phyloP scores from a whole-genome alignment of 2,113 vertebrate genomes.

The Pardalotus punctatus region DNA sequence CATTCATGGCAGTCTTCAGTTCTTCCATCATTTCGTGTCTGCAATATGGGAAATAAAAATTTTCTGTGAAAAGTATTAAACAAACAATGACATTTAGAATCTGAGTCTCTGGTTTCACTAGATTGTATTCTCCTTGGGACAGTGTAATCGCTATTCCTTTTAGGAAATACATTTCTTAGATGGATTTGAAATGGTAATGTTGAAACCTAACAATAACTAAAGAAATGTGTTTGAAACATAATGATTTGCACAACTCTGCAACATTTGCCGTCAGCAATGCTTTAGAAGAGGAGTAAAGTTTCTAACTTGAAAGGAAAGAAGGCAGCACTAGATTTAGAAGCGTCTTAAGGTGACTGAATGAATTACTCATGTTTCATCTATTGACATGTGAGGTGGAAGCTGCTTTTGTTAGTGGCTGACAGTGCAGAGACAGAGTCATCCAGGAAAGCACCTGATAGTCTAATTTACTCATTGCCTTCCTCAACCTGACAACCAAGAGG shows the following conservation, averaged over 20 bases:
- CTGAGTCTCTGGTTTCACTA: not conserved
- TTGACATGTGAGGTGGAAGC: not conserved
- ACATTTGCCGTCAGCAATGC: not conserved
- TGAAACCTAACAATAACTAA: not conserved
- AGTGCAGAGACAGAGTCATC: constrained; percentile 1
- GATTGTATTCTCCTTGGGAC: not conserved
- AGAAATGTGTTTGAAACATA: not conserved
- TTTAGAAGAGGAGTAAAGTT: constrained; percentile 16
- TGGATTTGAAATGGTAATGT: not conserved
- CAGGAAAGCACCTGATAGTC: constrained; percentile 19
- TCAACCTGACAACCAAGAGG: not conserved
- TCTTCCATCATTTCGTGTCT: not conserved
- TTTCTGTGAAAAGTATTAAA: not conserved
- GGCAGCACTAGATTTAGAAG: not conserved
- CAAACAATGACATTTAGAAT: not conserved
- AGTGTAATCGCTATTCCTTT: not conserved
- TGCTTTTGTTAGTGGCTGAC: constrained; percentile 46
- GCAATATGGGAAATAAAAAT: not conserved
- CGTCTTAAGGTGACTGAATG: not conserved
- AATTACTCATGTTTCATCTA: constrained; percentile 24
- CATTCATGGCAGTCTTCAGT: not conserved
- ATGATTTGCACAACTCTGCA: not conserved
- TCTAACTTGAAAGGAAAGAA: constrained; percentile 31
- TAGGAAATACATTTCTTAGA: not conserved
- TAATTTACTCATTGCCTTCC: not conserved